Conservation (phyloP, 2,797 vertebrate species). For the Leptoclinus maculatus region DNA sequence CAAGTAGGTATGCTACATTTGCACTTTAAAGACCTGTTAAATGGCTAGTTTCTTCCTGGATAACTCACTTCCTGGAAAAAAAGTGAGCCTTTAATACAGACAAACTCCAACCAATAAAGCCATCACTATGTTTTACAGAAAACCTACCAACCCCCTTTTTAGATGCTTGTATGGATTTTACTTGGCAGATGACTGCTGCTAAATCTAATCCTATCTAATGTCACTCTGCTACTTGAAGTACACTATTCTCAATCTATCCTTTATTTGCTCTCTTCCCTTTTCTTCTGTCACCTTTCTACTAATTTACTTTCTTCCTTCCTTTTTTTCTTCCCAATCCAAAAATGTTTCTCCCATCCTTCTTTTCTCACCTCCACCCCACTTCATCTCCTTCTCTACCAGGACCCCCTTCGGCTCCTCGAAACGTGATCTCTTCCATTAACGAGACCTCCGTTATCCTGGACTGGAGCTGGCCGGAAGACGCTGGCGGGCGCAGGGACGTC, state of each 20-base stretch:
- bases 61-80: not conserved
- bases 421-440: constrained; percentile 98
- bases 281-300: not conserved
- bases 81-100: not conserved
- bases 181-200: constrained; percentile 1
- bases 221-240: not conserved
- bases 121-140: not conserved
- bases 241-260: not conserved
- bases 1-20: not conserved
- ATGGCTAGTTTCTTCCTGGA: not conserved
- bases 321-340: not conserved
- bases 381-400: constrained; percentile 75
- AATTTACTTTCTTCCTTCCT: not conserved
- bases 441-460: constrained; percentile 99
- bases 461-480: constrained; percentile 97
- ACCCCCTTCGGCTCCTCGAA: constrained; percentile 94
- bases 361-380: not conserved
- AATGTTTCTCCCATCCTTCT: not conserved
- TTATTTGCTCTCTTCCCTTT: constrained; percentile 5
- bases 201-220: constrained; percentile 3
- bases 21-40: not conserved
- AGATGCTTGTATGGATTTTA: not conserved
- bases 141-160: not conserved
- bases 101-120: not conserved
- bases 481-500: constrained; percentile 92